phyloP scores from a whole-genome alignment of 64 coral and sea anemone genomes.

The Montipora foliosa region DNA sequence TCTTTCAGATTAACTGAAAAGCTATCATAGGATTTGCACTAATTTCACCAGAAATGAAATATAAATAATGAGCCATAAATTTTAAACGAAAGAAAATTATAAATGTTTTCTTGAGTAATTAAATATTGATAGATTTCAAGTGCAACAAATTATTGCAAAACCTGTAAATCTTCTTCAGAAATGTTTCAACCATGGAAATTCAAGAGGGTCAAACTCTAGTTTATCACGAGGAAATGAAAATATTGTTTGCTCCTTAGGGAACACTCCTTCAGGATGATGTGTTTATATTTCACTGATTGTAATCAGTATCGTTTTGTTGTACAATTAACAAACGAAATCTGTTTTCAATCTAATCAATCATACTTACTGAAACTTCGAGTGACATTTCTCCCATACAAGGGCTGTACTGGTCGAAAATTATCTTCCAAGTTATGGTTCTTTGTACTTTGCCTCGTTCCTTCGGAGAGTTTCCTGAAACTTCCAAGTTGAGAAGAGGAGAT shows the following conservation, averaged over 20 bases:
- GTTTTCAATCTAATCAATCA: constrained; percentile 5
- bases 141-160: neutral
- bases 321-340: constrained; percentile 6
- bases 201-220: constrained; percentile 5
- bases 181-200: neutral
- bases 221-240: neutral
- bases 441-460: constrained; percentile 33
- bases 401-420: constrained; percentile 84
- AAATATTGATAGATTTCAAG: neutral
- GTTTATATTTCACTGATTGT: neutral
- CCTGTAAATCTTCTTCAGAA: neutral
- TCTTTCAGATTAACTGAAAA: too few species aligned
- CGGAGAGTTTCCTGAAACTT: constrained; percentile 53
- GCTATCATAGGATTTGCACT: too few species aligned
- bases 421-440: constrained; percentile 48
- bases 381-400: constrained; percentile 63
- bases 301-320: neutral
- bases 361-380: constrained; percentile 87
- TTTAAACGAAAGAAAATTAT: too few species aligned
- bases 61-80: too few species aligned
- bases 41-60: too few species aligned
- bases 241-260: neutral
- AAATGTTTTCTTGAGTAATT: neutral
- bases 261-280: neutral
- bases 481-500: constrained; percentile 64